Evolutionary conservation across 2,113 vertebrate genomes (phyloP), one percentile per base, ranked within the genome.

Genomic region (Dasyurus viverrinus): DNA sequence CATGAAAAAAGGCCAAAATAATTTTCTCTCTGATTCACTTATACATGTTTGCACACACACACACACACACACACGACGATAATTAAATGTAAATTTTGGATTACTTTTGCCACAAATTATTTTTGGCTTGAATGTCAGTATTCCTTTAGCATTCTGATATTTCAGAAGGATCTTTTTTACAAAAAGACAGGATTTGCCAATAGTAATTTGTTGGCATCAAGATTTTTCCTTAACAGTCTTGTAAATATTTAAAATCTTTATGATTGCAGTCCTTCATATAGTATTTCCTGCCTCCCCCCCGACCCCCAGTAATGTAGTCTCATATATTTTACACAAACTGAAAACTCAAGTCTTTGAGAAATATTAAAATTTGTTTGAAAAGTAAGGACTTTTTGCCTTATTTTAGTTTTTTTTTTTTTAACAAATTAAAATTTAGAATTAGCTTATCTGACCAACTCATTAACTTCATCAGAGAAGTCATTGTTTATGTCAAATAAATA

Each of bases 281-380:
- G 93, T 93, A 94, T 91, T 96, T 96, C 47, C 47, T 2, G 47
- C 48, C 48, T 48, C 48, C 96, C 27, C 48, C 68, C 48, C 96
- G 96, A 4, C 48, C 5, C 5, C 48, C 48, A 48, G 89, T 93
- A 97, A 95, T 95, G 54, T 96, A 48, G 42, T 96, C 94, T 97
- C 96, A 95, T 98, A 98, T 95, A 97, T 96, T 95, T 97, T 98
- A 97, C 89, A 97, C 98, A 98, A 97, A 93, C 84, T 92, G 96
- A 95, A 89, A 97, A 95, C 97, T 93, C 89, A 92, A 48, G 89
- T 98, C 97, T 98, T 98, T 92, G 95, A 95, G 93, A 91, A 98
- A 97, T 97, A 97, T 98, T 98, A 98, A 98, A 98, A 94, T 97
- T 98, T 97, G 95, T 97, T 98, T 98, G 97, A 97, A 97, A 98